A percentile compares a stretch with the other conserved stretches of the same genome.
Evolutionary conservation across 2,888 invertebrate genomes (phyloP).

Genomic region (Apoda limacodes): DNA sequence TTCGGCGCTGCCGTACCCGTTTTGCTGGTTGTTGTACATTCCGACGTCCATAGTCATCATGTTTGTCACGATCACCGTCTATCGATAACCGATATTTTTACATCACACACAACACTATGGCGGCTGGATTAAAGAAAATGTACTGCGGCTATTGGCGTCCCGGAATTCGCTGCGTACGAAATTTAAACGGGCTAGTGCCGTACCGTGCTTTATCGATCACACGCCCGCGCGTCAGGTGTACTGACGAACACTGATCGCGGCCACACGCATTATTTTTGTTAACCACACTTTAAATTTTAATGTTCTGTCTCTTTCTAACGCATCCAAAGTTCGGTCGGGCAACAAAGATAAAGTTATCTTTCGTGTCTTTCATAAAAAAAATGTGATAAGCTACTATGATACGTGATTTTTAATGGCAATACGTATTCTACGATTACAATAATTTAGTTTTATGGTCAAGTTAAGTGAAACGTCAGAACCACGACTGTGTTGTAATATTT

Average conservation of each 20-base stretch:
- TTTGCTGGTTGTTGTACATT: slow-evolving; percentile 79
- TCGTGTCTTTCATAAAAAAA: slow-evolving; percentile 30
- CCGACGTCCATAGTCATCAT: slow-evolving; percentile 89
- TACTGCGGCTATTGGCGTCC: slow-evolving; percentile 27
- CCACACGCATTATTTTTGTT: slow-evolving; percentile 35
- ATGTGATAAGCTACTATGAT: slow-evolving; percentile 39
- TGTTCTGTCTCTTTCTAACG: slow-evolving; percentile 41
- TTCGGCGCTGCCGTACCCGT: slow-evolving; percentile 60
- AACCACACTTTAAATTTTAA: slow-evolving; percentile 46
- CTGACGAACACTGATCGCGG: slow-evolving; percentile 50
- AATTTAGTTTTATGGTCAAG: background rate
- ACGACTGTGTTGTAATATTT: no score
- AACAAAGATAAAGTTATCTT: slow-evolving; percentile 41
- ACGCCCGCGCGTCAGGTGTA: slow-evolving; percentile 52
- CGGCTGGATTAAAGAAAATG: no score
- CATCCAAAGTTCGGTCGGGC: slow-evolving; percentile 12
- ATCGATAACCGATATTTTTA: slow-evolving; percentile 41
- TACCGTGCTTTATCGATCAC: slow-evolving; percentile 38
- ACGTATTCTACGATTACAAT: slow-evolving; percentile 21
- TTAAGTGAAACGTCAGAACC: background rate
- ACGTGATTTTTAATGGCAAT: slow-evolving; percentile 38
- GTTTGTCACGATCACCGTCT: slow-evolving; percentile 48
- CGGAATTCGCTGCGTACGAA: slow-evolving; percentile 35
- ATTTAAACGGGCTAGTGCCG: slow-evolving; percentile 32
- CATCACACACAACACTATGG: slow-evolving; percentile 56